Evolutionary conservation across 2,888 invertebrate species (phyloP), one percentile per base, ranked within the genome.

Genomic region (Craniophora ligustri): DNA sequence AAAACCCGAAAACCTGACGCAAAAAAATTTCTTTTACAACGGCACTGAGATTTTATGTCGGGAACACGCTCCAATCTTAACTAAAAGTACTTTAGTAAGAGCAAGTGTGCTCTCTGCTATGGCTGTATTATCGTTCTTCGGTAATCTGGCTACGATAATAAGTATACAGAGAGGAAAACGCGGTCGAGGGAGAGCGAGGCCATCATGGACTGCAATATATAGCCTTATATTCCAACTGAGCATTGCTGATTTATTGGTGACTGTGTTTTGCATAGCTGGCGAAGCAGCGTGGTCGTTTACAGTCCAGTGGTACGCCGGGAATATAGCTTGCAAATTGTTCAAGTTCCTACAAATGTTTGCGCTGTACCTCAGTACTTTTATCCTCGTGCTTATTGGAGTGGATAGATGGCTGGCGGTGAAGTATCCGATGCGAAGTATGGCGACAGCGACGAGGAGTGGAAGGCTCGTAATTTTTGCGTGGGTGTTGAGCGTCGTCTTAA

Each of bases 261-360:
- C 97, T 0, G 91, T 97, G 38, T 97, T 97, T 85, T 97, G 97
- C 81, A 95, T 97, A 61, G 95, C 95, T 3, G 97, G 97, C 0
- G 97, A 98, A 76, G 96, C 97, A 0, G 94, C 96, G 0, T 98
- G 97, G 97, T 95, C 95, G 32, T 96, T 96, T 47, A 95, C 96
- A 0, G 97, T 98, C 0, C 95, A 96, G 60, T 98, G 97, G 97
- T 89, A 95, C 38, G 97, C 96, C 10, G 97, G 97, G 2, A 96
- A 97, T 77, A 83, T 95, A 7, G 94, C 95, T 34, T 98, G 98
- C 86, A 97, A 97, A 88, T 68, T 97, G 46, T 96, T 97, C 76
- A 98, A 97, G 85, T 96, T 96, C 70, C 90, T 96, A 39, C 97
- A 97, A 88, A 96, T 97, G 95, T 97, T 97, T 78, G 95, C 97